Percentiles rank a stretch among this genome's conserved stretches.
phyloP scores from a whole-genome alignment of 2,888 invertebrate species.

The Neoitamus cyanurus region DNA sequence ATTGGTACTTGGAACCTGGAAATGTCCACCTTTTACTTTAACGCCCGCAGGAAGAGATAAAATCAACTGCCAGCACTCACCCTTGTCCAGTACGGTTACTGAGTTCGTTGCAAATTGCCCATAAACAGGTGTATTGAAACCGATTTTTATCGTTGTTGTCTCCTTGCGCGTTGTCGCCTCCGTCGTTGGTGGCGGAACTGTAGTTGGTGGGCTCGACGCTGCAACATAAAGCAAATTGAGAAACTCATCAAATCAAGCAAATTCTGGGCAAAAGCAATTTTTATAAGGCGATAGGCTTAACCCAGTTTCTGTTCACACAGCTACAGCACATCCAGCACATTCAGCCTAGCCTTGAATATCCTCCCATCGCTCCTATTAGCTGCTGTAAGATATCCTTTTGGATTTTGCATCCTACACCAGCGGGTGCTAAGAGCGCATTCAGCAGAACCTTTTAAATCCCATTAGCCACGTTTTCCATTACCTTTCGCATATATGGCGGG shows the following conservation, averaged over 20 bases:
- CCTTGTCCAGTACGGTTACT: constrained; percentile 71
- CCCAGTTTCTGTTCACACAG: not conserved
- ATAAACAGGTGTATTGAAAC: constrained; percentile 68
- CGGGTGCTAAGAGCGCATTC: constrained; percentile 39
- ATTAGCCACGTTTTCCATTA: constrained; percentile 45
- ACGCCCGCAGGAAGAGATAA: not conserved
- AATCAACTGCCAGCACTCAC: constrained; percentile 59
- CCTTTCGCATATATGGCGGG: not conserved
- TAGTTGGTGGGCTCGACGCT: constrained; percentile 86
- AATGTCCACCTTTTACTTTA: not conserved
- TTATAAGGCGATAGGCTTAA: not conserved
- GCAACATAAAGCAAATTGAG: not conserved
- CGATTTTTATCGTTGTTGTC: constrained; percentile 57
- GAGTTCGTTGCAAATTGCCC: constrained; percentile 74
- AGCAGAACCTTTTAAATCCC: constrained; percentile 47
- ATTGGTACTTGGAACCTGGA: constrained; percentile 80
- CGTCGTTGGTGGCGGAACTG: constrained; percentile 80
- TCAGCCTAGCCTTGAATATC: not conserved
- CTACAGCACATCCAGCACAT: not conserved
- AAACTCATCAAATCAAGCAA: not conserved
- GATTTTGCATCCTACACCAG: not conserved
- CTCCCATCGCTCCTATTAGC: constrained; percentile 5
- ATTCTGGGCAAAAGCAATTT: not conserved
- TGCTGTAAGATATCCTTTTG: constrained; percentile 35
- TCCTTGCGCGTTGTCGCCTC: constrained; percentile 65